Conservation (phyloP, 2,797 vertebrate genomes). For the Steatocranus sp. region DNA sequence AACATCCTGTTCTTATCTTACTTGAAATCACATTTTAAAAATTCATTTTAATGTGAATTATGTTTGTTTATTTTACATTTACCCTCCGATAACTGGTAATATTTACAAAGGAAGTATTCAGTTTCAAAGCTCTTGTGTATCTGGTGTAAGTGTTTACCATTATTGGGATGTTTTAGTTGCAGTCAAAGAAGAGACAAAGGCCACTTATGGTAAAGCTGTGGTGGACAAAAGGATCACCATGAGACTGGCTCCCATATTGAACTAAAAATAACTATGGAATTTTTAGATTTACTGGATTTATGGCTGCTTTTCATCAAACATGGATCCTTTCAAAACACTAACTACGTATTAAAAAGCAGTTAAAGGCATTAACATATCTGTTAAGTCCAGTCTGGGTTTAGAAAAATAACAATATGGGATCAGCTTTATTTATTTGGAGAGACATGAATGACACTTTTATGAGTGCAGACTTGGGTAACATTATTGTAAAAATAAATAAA, state of each 20-base stretch:
- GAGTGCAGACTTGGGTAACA: neutral
- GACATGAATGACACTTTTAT: accelerated
- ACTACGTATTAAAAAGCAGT: neutral
- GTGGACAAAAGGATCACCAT: neutral
- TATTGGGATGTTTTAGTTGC: neutral
- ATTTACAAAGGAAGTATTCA: neutral
- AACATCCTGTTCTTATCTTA: neutral
- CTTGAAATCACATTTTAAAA: neutral
- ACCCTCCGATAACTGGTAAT: neutral
- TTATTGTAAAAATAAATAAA: neutral
- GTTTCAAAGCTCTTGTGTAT: neutral
- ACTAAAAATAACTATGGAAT: neutral
- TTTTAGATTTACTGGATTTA: neutral
- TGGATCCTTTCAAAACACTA: neutral
- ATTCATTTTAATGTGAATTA: neutral
- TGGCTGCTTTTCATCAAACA: neutral
- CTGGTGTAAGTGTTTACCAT: neutral
- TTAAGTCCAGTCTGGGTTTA: neutral
- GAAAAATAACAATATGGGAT: neutral
- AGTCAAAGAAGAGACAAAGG: neutral
- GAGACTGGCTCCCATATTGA: neutral
- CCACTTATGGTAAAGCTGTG: accelerated
- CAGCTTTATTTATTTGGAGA: neutral
- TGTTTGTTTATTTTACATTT: neutral
- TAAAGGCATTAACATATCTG: neutral